phyloP scores from a whole-genome alignment of 2,113 vertebrate genomes.

The Baryphthengus martii region DNA sequence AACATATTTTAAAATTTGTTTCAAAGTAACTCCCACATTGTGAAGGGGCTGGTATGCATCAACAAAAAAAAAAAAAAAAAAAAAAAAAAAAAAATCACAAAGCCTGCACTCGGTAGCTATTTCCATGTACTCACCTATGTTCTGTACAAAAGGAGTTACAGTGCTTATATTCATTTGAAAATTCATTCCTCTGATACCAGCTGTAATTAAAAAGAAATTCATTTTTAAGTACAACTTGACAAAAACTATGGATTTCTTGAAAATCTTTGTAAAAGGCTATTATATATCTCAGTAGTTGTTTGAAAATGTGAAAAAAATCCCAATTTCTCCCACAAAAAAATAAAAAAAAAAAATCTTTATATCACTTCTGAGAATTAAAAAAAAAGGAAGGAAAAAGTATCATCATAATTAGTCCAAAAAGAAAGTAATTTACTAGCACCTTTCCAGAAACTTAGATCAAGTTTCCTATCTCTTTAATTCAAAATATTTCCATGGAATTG shows the following conservation, averaged over 20 bases:
- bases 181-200: conserved; percentile 18
- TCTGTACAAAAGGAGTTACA: conserved; percentile 1
- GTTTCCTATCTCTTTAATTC: not conserved
- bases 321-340: not conserved
- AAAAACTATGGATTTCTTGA: not conserved
- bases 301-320: not conserved
- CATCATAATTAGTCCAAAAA: not conserved
- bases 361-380: not conserved
- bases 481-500: not conserved
- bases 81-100: not conserved
- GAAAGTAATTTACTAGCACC: not conserved
- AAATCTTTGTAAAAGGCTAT: not conserved
- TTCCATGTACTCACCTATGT: conserved; percentile 57
- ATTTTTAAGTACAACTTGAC: not conserved
- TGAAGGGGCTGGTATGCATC: not conserved
- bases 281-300: not conserved
- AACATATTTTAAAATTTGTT: not conserved
- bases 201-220: not conserved
- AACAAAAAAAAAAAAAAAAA: too few species aligned
- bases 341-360: not conserved
- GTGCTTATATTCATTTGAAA: conserved; percentile 63
- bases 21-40: not conserved
- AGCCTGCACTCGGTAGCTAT: not conserved
- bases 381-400: not conserved
- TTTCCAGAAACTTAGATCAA: not conserved